Percentiles rank a stretch among this genome's conserved stretches.
Conservation (phyloP, 2,888 invertebrate species). For the Caenorhabditis angaria region DNA sequence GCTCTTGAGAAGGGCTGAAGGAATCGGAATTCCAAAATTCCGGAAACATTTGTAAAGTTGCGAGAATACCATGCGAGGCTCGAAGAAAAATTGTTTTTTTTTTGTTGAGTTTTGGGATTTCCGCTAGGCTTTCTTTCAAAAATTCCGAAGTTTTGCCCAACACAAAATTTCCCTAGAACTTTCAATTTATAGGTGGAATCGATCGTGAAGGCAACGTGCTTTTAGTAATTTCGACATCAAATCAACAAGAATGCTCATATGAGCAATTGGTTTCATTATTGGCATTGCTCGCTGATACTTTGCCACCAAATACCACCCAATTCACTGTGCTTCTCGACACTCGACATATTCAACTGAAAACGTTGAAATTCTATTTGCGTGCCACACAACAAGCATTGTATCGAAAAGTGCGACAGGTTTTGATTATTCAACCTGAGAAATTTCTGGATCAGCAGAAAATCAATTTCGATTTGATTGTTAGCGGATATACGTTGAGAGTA, state of each 20-base stretch:
- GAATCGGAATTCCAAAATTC: too few species aligned
- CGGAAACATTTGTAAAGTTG: too few species aligned
- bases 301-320: constrained; percentile 25
- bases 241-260: constrained; percentile 44
- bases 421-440: constrained; percentile 81
- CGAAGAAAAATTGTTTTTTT: not conserved
- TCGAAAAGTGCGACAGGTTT: constrained; percentile 59
- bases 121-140: not conserved
- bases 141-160: not conserved
- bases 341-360: constrained; percentile 52
- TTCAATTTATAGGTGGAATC: constrained; percentile 30
- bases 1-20: too few species aligned
- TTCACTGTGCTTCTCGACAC: constrained; percentile 68
- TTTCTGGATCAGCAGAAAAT: constrained; percentile 82
- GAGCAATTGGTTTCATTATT: constrained; percentile 55
- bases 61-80: too few species aligned
- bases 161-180: not conserved
- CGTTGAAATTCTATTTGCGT: constrained; percentile 60
- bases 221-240: constrained; percentile 31
- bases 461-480: constrained; percentile 64
- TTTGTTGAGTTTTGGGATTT: not conserved
- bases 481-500: constrained; percentile 67
- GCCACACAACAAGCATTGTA: constrained; percentile 67
- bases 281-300: constrained; percentile 39
- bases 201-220: constrained; percentile 39